Conservation (phyloP, 2,888 invertebrate genomes). For the Lacanobia wlatinum region DNA sequence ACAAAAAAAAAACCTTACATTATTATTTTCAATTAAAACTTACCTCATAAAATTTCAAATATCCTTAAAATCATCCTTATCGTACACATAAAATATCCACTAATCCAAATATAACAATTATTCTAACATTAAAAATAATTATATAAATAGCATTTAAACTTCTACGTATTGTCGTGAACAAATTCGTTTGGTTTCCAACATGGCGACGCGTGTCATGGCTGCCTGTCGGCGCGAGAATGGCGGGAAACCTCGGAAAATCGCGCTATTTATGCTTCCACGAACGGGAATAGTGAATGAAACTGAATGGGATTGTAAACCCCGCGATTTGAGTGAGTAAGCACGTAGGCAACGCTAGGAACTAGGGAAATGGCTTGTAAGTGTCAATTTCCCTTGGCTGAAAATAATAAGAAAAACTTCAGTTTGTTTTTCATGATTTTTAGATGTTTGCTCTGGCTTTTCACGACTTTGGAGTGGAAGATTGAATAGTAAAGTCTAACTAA, state of each 20-base stretch:
- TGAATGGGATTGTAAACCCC: constrained; percentile 63
- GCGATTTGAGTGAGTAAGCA: constrained; percentile 52
- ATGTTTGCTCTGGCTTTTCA: neutral
- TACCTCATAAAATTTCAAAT: constrained; percentile 66
- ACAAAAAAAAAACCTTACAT: neutral
- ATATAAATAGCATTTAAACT: constrained; percentile 50
- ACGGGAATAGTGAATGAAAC: constrained; percentile 68
- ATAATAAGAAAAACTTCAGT: neutral
- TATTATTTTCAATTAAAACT: constrained; percentile 46
- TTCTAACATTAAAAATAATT: constrained; percentile 27
- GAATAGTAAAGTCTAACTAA: no score
- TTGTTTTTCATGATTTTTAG: neutral
- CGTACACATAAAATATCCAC: constrained; percentile 61
- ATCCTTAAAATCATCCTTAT: constrained; percentile 65
- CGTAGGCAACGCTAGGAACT: constrained; percentile 11
- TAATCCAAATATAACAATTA: constrained; percentile 50
- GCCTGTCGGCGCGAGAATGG: constrained; percentile 77
- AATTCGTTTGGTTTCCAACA: constrained; percentile 61
- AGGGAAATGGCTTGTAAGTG: constrained; percentile 22
- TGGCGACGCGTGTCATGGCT: constrained; percentile 68
- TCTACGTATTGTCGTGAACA: constrained; percentile 62
- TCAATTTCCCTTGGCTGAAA: constrained; percentile 27
- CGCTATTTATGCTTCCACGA: constrained; percentile 75
- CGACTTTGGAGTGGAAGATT: neutral
- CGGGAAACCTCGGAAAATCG: constrained; percentile 75